Base-by-base conservation (phyloP, 2,797 vertebrate species). In the Falco rusticolus region DNA sequence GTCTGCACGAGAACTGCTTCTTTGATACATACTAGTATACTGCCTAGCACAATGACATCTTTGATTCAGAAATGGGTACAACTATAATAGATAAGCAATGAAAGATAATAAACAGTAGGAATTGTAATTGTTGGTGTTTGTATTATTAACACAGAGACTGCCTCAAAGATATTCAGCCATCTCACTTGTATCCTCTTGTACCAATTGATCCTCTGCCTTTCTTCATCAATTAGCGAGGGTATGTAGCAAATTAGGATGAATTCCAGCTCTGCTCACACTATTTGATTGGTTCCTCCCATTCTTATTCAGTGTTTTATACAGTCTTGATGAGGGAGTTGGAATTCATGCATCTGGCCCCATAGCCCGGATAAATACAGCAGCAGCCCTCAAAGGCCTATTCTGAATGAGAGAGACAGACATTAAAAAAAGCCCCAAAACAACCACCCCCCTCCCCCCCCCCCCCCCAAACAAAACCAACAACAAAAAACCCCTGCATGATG, bases 331-430 rank as follows among this genome's bases (percentile, higher is more conserved):
- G 76, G 43, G 81, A 94, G 57, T 48, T 96, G 93, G 94, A 96
- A 97, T 93, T 92, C 47, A 78, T 89, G 87, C 90, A 95, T 96
- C 94, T 93, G 96, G 93, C 93, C 96, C 93, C 8, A 10, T 82
- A 89, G 89, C 75, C 90, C 78, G 85, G 75, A 94, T 93, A 97
- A 97, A 96, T 83, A 91, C 86, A 89, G 64, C 77, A 96, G 11
- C 90, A 93, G 71, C 54, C 89, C 71, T 96, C 91, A 95, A 94
- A 95, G 41, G 76, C 77, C 60, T 96, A 45, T 81, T 95, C 77
- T 93, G 81, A 95, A 77, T 87, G 69, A 94, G 75, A 71, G 11
- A 89, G 25, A 74, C 41, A 94, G 71, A 87, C 45, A 82, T 71
- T 76, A 10, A 22, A 51, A 76, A 65, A 56, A 6, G 11, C 37